Evolutionary conservation across 1,140 invertebrate species (phyloP), one percentile per base, ranked within the genome.

Genomic region (Condylostylus longicornis): DNA sequence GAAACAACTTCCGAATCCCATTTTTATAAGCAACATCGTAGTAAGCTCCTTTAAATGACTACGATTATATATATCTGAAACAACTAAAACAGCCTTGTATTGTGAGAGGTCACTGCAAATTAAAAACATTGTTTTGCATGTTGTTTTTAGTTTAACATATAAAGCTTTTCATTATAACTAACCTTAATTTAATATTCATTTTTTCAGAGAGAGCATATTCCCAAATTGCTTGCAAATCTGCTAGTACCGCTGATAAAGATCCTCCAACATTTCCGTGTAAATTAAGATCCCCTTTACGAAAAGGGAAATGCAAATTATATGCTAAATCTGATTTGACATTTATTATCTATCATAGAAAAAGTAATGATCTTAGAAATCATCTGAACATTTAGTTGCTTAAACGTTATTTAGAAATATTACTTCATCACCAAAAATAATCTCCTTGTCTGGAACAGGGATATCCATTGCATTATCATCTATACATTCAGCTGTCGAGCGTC

Each of bases 1-100:
- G 60, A 95, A 89, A 57, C 82, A 90, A n/a, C 79, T 76, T 20
- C 77, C 78, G 64, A 97, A 96, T 18, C 85, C 84, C 40, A 97
- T 72, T 36, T 77, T 76, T 46, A 71, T 74, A 4, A 96, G 55
- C 38, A 95, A 61, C 15, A 97, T 54, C 8, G 77, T 80, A 46
- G 80, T 82, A 21, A 93, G 58, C 64, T 87, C 82, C 53, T 85
- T 85, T 17, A 95, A 66, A 65, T 91, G 82, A 12, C 74, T 76
- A 38, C 88, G 71, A 46, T 84, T 82, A 59, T 90, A 95, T 48
- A 93, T 80, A 66, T 93, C 89, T 21, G 89, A 84, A 47, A 95
- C 77, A 31, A 96, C 69, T 3, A 95, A 64, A 1, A 95, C 82
- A 31, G 79, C 88, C 58, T 80, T 74, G 58, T 89, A 91, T 48